phyloP scores from a whole-genome alignment of 2,888 invertebrate species.

The Drosophila maculinotata region DNA sequence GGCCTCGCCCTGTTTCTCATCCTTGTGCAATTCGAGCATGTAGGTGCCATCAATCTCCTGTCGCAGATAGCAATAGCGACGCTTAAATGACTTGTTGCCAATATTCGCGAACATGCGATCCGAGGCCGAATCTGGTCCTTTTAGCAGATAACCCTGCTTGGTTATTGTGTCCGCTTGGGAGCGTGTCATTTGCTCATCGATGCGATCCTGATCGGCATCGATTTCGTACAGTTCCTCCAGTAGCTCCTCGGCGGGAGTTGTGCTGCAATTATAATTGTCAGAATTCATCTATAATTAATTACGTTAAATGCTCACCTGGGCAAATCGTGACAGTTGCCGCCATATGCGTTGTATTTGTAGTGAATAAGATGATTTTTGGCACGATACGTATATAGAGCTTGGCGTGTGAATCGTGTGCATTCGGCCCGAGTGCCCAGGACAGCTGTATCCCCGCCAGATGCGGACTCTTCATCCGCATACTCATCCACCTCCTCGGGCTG shows the following conservation, averaged over 20 bases:
- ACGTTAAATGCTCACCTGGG: constrained; percentile 88
- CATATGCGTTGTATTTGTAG: constrained; percentile 95
- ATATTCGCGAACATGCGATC: constrained; percentile 96
- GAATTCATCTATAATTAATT: neutral
- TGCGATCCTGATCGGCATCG: constrained; percentile 93
- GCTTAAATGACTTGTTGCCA: constrained; percentile 96
- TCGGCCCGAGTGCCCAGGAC: constrained; percentile 72
- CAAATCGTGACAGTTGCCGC: constrained; percentile 94
- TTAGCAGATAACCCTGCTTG: constrained; percentile 95
- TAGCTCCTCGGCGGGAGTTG: constrained; percentile 87
- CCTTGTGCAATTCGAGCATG: constrained; percentile 96
- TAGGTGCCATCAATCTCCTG: constrained; percentile 96
- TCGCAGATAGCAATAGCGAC: constrained; percentile 94
- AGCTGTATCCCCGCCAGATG: constrained; percentile 30
- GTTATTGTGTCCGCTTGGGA: constrained; percentile 91
- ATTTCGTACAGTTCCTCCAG: constrained; percentile 95
- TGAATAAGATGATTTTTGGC: constrained; percentile 95
- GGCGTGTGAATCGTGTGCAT: constrained; percentile 87
- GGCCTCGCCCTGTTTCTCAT: constrained; percentile 95
- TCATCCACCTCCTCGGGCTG: constrained; percentile 82
- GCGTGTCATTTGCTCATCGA: constrained; percentile 88
- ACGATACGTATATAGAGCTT: constrained; percentile 90
- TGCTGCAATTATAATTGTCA: constrained; percentile 59
- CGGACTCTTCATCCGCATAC: constrained; percentile 61
- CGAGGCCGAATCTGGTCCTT: constrained; percentile 95